Percentiles rank a stretch among this genome's conserved stretches.
Evolutionary conservation across 2,797 vertebrate species (phyloP).

Genomic region (Mionectes olivaceus): DNA sequence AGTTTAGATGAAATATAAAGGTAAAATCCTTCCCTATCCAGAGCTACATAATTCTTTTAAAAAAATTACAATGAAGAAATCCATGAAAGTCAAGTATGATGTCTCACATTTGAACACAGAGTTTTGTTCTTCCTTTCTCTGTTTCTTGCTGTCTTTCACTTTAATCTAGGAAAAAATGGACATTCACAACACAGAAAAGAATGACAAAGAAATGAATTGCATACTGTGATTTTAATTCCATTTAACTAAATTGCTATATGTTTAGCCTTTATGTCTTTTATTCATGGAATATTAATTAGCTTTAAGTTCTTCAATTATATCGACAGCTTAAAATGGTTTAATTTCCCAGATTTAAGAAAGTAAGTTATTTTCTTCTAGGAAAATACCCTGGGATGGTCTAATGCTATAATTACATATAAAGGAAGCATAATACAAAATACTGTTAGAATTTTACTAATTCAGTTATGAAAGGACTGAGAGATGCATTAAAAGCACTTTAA

Average conservation of each 20-base stretch:
- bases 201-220: not conserved
- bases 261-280: not conserved
- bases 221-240: not conserved
- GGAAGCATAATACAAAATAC: not conserved
- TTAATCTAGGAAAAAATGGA: not conserved
- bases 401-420: not conserved
- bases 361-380: not conserved
- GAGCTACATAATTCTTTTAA: not conserved
- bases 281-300: not conserved
- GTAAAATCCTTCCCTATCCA: not conserved
- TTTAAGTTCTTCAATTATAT: conserved; percentile 10
- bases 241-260: not conserved
- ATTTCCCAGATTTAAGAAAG: not conserved
- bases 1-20: not conserved
- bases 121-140: not conserved
- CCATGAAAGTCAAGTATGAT: not conserved
- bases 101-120: not conserved
- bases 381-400: not conserved
- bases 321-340: not conserved
- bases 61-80: not conserved
- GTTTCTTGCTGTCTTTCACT: not conserved
- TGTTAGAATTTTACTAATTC: not conserved
- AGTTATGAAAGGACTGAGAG: not conserved
- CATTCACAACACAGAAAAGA: not conserved
- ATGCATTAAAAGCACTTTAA: not conserved